Conservation (phyloP, 2,113 vertebrate genomes). For the Oostethus manadensis region DNA sequence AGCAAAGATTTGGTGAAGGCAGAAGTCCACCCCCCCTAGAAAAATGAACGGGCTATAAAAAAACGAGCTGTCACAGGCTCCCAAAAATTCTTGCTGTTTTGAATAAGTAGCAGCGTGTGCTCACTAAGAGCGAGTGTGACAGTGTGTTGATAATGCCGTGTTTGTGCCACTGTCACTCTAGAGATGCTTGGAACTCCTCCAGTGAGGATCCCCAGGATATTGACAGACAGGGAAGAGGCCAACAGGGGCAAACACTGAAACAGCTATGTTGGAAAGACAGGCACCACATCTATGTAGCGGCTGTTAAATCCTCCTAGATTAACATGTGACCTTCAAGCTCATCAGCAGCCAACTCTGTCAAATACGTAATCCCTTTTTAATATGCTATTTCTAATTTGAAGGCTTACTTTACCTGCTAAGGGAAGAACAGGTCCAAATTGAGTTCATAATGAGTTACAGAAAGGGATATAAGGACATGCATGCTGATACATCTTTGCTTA, state of each 20-base stretch:
- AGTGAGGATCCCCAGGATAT: slow-evolving; percentile 43
- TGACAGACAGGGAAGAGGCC: slow-evolving; percentile 56
- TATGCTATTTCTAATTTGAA: slow-evolving; percentile 19
- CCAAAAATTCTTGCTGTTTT: slow-evolving; percentile 47
- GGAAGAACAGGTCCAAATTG: background rate
- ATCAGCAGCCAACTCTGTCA: slow-evolving; percentile 34
- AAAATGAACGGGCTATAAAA: slow-evolving; percentile 28
- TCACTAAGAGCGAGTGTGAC: slow-evolving; percentile 46
- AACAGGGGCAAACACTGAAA: slow-evolving; percentile 28
- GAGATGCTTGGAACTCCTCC: slow-evolving; percentile 44
- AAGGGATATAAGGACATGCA: background rate
- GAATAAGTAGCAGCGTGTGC: slow-evolving; percentile 45
- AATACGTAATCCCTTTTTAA: slow-evolving; percentile 34
- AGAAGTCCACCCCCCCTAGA: slow-evolving; percentile 31
- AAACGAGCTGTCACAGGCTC: slow-evolving; percentile 54
- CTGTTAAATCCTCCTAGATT: slow-evolving; percentile 59
- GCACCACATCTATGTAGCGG: slow-evolving; percentile 35
- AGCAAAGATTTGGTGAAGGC: slow-evolving; percentile 57
- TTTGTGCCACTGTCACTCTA: slow-evolving; percentile 55
- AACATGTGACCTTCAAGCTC: slow-evolving; percentile 29
- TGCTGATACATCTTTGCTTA: background rate
- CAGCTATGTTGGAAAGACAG: slow-evolving; percentile 28
- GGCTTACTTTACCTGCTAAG: slow-evolving; percentile 17
- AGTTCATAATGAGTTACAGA: background rate
- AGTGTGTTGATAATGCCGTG: slow-evolving; percentile 58